Conservation (phyloP, 2,797 vertebrate species). For the Hipposideros larvatus region DNA sequence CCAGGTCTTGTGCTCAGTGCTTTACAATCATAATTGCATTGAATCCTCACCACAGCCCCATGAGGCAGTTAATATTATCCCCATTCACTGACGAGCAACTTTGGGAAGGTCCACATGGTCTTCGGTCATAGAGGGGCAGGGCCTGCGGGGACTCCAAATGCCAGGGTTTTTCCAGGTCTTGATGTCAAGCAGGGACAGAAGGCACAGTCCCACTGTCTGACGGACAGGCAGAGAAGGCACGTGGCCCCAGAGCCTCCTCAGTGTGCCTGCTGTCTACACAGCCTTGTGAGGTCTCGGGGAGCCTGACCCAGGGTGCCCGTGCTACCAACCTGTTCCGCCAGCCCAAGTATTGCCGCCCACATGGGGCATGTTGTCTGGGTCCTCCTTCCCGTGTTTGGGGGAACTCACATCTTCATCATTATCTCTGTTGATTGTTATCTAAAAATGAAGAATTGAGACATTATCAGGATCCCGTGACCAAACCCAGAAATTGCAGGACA, state of each 20-base stretch:
- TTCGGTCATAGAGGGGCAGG: background rate
- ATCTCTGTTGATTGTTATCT: constrained; percentile 97
- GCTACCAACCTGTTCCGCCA: constrained; percentile 94
- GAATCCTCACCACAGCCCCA: background rate
- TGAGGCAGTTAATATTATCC: background rate
- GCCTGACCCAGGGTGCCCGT: rapidly evolving
- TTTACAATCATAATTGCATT: background rate
- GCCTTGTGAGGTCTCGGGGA: background rate
- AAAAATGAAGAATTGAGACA: constrained; percentile 75
- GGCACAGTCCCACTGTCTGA: background rate
- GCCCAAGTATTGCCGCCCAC: constrained; percentile 98
- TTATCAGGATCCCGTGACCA: background rate
- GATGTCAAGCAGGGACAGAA: background rate
- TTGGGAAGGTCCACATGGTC: background rate
- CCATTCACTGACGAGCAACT: background rate
- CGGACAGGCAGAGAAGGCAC: background rate
- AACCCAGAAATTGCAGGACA: background rate
- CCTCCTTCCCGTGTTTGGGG: constrained; percentile 96
- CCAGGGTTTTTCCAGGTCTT: background rate
- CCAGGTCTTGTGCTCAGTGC: background rate
- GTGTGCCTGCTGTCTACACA: background rate
- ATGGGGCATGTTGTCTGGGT: constrained; percentile 93
- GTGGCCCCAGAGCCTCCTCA: background rate
- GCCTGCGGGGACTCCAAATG: background rate
- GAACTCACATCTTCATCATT: constrained; percentile 94